Base-by-base conservation (phyloP, 1,140 invertebrate species). In the Caenorhabditis remanei region DNA sequence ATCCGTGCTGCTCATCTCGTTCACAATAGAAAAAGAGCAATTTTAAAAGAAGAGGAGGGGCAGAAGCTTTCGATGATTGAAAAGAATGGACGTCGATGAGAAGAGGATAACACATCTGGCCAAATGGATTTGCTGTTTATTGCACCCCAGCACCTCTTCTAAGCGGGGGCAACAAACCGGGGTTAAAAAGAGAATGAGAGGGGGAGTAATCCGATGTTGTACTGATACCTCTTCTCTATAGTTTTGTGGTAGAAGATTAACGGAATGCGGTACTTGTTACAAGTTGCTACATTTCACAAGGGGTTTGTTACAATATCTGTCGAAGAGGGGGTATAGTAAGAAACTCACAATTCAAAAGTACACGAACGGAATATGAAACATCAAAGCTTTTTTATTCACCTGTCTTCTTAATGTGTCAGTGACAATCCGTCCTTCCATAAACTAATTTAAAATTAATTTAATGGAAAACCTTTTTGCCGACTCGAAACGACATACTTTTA, bases 41-140 rank as follows among this genome's bases (percentile, higher is more conserved):
- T 79, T 79, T 50, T 24, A 41, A 41, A 19, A 79, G 11, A 40
- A 50, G 13, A 14, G 24, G 24, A 24, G 24, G 24, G 8, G n/a
- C 32, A 32, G 61, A 32, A 79, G 46, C 65, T 65, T 65, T 9
- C 67, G 24, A 46, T 71, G 67, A 79, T 79, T 79, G 71, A 79
- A 79, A 41, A 24, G 46, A n/a, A 24, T 79, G 43, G 71, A 43
- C 71, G 46, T 79, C 46, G 71, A 79, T 13, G 40, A 24, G n/a
- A 79, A 46, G 71, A 50, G 71, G 71, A 79, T 79, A 79, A 50
- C 71, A 32, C 71, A 79, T 79, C 71, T 79, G 71, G 71, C 71
- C 71, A 79, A 79, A 79, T 41, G 19, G 46, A 79, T 50, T 43
- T 32, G 32, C 41, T 79, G 71, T 79, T 79, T 79, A 79, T 79